Conservation (phyloP, 2,113 vertebrate genomes). For the Anser brachyrhynchus region DNA sequence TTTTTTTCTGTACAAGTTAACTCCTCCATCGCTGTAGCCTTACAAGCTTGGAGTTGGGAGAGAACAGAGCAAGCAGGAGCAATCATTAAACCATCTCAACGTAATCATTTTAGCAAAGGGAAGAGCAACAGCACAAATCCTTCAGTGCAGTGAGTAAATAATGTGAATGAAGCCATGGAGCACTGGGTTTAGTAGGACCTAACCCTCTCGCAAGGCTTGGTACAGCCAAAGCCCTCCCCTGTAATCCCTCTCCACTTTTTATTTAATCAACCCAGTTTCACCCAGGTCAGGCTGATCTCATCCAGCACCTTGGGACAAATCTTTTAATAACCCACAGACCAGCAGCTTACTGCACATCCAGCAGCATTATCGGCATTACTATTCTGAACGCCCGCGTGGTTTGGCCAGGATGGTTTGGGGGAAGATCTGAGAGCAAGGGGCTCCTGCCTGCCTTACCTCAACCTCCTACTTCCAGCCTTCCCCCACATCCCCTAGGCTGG, state of each 20-base stretch:
- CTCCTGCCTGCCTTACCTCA: background rate
- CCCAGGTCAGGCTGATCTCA: background rate
- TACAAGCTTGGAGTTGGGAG: background rate
- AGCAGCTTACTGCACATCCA: background rate
- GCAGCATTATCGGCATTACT: rapidly evolving
- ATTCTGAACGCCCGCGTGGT: rapidly evolving
- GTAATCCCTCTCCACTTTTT: background rate
- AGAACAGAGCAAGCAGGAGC: background rate
- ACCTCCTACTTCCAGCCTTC: background rate
- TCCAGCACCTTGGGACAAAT: background rate
- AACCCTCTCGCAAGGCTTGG: background rate
- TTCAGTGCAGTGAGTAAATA: background rate
- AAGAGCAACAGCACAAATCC: background rate
- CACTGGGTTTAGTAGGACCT: background rate
- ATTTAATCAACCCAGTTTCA: background rate
- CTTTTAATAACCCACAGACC: background rate
- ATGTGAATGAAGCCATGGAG: rapidly evolving
- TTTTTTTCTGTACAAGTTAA: background rate
- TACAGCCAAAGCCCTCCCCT: background rate
- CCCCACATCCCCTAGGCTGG: background rate
- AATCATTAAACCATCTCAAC: background rate
- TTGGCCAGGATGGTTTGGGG: background rate
- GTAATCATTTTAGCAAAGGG: background rate
- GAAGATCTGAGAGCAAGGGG: background rate
- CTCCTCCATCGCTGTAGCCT: background rate